Percentiles rank a stretch among this genome's conserved stretches.
Evolutionary conservation across 1,140 invertebrate genomes (phyloP).

Genomic region (Stratiolaelaps scimitus): DNA sequence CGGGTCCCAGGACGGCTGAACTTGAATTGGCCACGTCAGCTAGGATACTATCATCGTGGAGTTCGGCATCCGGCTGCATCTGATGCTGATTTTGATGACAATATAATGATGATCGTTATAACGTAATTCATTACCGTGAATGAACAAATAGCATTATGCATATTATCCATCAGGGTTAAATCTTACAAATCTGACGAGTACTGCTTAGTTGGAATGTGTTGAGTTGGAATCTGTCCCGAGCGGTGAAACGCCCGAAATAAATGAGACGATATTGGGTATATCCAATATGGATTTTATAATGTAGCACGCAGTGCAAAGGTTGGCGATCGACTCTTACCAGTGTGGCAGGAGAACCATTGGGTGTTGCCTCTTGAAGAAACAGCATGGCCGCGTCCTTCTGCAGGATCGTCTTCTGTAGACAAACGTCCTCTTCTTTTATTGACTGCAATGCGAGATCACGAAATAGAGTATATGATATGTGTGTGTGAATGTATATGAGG

Average conservation of each 20-base stretch:
- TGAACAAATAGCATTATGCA: not conserved
- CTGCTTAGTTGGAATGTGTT: no score
- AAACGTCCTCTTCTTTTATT: conserved; percentile 11
- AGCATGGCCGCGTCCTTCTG: conserved; percentile 26
- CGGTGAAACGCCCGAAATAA: no score
- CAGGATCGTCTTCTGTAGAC: conserved; percentile 26
- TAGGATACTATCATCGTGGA: not conserved
- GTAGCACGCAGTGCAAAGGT: not conserved
- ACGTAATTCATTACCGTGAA: not conserved
- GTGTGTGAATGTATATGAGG: no score
- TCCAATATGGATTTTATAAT: not conserved
- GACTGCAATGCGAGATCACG: no score
- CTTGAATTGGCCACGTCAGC: no score
- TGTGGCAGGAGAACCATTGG: not conserved
- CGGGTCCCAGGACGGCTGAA: no score
- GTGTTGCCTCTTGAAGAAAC: conserved; percentile 16
- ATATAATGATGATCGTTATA: not conserved
- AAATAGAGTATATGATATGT: no score
- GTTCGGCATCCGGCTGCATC: not conserved
- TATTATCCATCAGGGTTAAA: not conserved
- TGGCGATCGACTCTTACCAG: not conserved
- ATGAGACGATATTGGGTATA: no score
- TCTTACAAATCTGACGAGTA: no score
- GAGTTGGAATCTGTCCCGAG: no score
- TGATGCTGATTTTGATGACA: not conserved